Evolutionary conservation across 2,888 invertebrate species (phyloP).

Genomic region (Baronia brevicornis): DNA sequence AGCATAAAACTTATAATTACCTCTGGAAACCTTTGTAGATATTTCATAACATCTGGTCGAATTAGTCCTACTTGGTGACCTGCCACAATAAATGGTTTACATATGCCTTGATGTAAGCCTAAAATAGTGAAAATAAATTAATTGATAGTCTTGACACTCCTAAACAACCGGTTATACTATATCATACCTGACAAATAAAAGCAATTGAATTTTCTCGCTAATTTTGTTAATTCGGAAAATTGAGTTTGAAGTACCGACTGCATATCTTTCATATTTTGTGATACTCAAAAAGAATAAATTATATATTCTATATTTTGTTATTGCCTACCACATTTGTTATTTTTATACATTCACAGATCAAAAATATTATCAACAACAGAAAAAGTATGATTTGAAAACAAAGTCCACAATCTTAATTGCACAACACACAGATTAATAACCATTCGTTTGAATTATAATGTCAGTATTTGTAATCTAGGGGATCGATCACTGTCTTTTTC

Average conservation of each 20-base stretch:
- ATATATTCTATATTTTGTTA: too few species aligned
- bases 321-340: conserved; percentile 2
- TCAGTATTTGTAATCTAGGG: too few species aligned
- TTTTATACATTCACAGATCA: conserved; percentile 6
- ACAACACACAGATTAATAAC: too few species aligned
- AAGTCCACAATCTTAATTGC: too few species aligned
- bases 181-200: conserved; percentile 87
- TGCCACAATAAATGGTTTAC: conserved; percentile 90
- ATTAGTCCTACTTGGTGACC: conserved; percentile 93
- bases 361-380: conserved; percentile 5
- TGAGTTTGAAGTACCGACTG: conserved; percentile 58
- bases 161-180: conserved; percentile 4
- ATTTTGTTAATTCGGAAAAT: conserved; percentile 78
- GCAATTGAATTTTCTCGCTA: conserved; percentile 92
- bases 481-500: too few species aligned
- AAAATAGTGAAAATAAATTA: conserved; percentile 24
- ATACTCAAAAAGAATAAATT: too few species aligned
- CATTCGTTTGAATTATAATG: too few species aligned
- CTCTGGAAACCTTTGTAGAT: conserved; percentile 87
- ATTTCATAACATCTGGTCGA: conserved; percentile 87
- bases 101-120: conserved; percentile 79
- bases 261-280: conserved; percentile 65
- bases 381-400: too few species aligned
- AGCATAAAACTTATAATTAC: conserved; percentile 70
- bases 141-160: conserved; percentile 16